These are phyloP conservation scores for Lymantria monacha DNA, from an alignment of 2,888 invertebrate species.

Conservation along the genomic window DNA sequence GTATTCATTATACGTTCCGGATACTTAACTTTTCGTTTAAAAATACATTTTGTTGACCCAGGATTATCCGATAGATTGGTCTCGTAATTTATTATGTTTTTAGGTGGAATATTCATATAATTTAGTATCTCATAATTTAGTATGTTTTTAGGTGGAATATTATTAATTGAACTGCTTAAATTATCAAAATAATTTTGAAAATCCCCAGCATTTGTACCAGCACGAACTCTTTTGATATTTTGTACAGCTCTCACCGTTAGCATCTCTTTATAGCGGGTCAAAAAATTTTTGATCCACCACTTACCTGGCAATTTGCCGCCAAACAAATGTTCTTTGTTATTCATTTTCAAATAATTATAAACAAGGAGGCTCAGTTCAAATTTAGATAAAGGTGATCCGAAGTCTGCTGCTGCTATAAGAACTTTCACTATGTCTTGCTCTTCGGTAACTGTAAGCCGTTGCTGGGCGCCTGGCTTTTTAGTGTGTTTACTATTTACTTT, in stretches of 20 bases:
- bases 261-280: too few species aligned
- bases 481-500: neutral
- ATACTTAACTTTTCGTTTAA: too few species aligned
- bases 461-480: neutral
- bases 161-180: neutral
- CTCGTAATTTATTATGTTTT: too few species aligned
- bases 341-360: neutral
- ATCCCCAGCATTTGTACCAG: neutral
- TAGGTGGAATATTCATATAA: too few species aligned
- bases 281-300: neutral
- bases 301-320: neutral
- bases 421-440: slow-evolving; percentile 3
- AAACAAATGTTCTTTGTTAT: neutral
- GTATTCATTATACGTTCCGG: too few species aligned
- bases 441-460: neutral
- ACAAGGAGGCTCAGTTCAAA: slow-evolving; percentile 1
- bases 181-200: neutral
- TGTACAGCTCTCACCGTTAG: neutral
- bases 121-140: too few species aligned
- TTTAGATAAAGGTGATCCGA: slow-evolving; percentile 1
- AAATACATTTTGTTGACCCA: too few species aligned
- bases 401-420: slow-evolving; percentile 3
- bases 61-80: too few species aligned
- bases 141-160: slow-evolving; percentile 3
- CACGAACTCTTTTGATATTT: neutral